A percentile compares a stretch with the other conserved stretches of the same genome.
Conservation (phyloP, 2,113 vertebrate species). For the Vanacampus margaritifer region DNA sequence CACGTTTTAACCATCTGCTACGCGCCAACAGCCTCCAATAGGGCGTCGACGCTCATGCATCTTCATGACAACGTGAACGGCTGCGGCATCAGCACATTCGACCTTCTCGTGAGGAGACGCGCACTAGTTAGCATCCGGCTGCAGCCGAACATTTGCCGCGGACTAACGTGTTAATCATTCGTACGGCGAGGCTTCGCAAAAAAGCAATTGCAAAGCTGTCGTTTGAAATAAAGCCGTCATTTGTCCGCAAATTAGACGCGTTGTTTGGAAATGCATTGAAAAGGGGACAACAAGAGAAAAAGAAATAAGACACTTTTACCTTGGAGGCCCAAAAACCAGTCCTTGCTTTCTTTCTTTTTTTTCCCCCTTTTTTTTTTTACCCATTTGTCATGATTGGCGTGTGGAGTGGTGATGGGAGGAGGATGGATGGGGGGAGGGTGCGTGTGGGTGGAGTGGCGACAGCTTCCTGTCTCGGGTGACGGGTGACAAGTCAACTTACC, state of each 20-base stretch:
- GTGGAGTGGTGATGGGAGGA: conserved; percentile 87
- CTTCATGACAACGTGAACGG: conserved; percentile 76
- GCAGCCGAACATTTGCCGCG: conserved; percentile 18
- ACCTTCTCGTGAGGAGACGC: conserved; percentile 24
- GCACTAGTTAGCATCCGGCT: background rate
- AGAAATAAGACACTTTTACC: conserved; percentile 81
- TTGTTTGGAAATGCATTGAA: conserved; percentile 50
- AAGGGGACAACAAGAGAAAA: conserved; percentile 45
- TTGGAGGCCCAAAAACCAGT: conserved; percentile 75
- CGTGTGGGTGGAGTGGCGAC: conserved; percentile 72
- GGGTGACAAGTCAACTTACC: conserved; percentile 99
- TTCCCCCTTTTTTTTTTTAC: conserved; percentile 89
- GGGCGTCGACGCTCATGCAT: conserved; percentile 76
- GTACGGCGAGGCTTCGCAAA: conserved; percentile 11
- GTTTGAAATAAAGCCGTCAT: conserved; percentile 29
- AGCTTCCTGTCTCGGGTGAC: conserved; percentile 91
- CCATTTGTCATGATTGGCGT: conserved; percentile 90
- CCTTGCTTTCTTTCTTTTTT: conserved; percentile 76
- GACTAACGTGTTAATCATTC: conserved; percentile 16
- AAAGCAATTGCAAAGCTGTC: conserved; percentile 63
- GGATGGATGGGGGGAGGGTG: conserved; percentile 70
- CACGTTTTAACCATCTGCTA: conserved; percentile 89
- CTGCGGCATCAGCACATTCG: conserved; percentile 27
- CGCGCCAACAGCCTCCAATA: conserved; percentile 75
- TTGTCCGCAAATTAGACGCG: conserved; percentile 23